phyloP scores from a whole-genome alignment of 1,140 invertebrate genomes.

The Whitmania pigra region DNA sequence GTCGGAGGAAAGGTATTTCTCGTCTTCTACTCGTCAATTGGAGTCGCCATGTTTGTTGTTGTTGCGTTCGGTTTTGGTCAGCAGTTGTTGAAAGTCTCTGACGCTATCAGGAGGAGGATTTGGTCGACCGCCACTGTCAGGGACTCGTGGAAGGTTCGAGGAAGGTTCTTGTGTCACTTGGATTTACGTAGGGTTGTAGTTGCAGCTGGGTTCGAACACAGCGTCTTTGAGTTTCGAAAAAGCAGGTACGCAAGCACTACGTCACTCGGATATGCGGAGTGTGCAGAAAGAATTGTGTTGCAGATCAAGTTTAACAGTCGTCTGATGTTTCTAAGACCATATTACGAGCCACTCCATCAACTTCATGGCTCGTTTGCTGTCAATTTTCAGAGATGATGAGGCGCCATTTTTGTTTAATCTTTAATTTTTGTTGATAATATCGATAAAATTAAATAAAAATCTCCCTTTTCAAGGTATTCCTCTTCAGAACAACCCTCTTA shows the following conservation, averaged over 20 bases:
- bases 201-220: no score
- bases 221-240: no score
- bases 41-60: slow-evolving; percentile 5
- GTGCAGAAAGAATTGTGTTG: no score
- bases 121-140: not conserved
- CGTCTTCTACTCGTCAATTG: not conserved
- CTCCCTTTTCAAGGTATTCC: not conserved
- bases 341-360: no score
- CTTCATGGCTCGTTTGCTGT: no score
- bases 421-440: no score
- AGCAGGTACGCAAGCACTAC: no score
- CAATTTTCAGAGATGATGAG: no score
- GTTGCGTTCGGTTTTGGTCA: slow-evolving; percentile 1
- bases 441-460: not conserved
- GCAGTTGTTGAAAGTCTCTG: not conserved
- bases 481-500: not conserved
- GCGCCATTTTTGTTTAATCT: no score
- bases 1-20: not conserved
- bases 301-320: no score
- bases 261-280: no score
- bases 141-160: not conserved
- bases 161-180: not conserved
- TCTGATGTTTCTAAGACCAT: no score
- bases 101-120: slow-evolving; percentile 1
- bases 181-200: not conserved